Percentiles rank a stretch among this genome's conserved stretches.
Evolutionary conservation across 2,797 vertebrate genomes (phyloP).

Genomic region (Sitta carolinensis): DNA sequence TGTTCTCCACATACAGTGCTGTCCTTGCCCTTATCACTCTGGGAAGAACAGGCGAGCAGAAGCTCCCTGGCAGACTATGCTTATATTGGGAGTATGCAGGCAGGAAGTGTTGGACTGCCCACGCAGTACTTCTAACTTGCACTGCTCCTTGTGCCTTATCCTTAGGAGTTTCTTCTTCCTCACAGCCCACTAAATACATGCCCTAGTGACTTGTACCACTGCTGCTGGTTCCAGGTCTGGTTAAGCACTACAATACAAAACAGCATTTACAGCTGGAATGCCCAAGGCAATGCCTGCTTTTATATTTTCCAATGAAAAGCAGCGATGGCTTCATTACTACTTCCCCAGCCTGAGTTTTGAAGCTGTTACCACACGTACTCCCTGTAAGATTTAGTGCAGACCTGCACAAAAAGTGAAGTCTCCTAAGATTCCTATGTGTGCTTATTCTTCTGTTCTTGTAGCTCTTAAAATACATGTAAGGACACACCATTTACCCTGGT

Average conservation of each 20-base stretch:
- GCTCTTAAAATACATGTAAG: neutral
- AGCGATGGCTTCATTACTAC: neutral
- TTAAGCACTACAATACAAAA: neutral
- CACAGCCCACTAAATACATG: neutral
- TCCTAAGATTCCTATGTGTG: neutral
- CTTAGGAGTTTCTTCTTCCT: neutral
- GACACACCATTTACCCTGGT: neutral
- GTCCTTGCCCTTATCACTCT: neutral
- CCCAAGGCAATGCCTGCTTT: neutral
- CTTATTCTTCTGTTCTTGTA: neutral
- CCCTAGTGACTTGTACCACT: neutral
- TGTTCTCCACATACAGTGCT: neutral
- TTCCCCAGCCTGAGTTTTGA: neutral
- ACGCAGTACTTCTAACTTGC: neutral
- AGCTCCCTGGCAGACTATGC: constrained; percentile 14
- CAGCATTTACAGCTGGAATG: neutral
- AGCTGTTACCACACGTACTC: neutral
- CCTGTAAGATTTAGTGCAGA: neutral
- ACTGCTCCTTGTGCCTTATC: neutral
- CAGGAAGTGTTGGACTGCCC: constrained; percentile 13
- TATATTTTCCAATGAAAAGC: neutral
- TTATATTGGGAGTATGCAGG: constrained; percentile 1
- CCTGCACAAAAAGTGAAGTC: neutral
- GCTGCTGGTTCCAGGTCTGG: neutral
- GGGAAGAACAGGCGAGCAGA: neutral